Percentiles rank a stretch among this genome's conserved stretches.
Evolutionary conservation across 2,113 vertebrate genomes (phyloP).

Genomic region (Pterocles burchelli): DNA sequence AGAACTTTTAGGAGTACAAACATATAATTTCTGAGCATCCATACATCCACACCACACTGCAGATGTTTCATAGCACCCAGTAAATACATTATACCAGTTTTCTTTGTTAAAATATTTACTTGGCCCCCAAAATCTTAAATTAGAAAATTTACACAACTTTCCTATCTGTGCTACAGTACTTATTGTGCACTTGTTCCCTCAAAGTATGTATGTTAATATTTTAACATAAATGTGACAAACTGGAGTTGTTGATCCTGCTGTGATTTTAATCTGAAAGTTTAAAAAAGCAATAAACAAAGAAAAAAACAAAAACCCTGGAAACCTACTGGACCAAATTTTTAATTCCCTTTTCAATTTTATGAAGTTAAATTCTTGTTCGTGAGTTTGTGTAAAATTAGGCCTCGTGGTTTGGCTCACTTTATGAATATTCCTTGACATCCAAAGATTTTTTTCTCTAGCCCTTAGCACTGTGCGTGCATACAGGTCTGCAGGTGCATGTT

Average conservation of each 20-base stretch:
- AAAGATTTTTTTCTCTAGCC: neutral
- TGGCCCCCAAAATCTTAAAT: neutral
- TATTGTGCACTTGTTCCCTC: neutral
- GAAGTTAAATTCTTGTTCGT: neutral
- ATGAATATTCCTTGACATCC: neutral
- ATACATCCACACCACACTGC: neutral
- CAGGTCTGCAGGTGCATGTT: neutral
- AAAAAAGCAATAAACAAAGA: neutral
- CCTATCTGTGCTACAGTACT: neutral
- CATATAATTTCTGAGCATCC: neutral
- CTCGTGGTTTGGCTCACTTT: neutral
- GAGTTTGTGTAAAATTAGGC: neutral
- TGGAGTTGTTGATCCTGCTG: neutral
- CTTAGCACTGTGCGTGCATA: neutral
- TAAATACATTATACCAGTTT: neutral
- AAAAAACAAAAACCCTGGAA: neutral
- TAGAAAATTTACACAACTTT: neutral
- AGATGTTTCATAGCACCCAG: neutral
- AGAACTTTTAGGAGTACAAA: neutral
- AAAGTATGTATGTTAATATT: neutral
- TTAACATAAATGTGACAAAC: neutral
- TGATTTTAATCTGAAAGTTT: neutral
- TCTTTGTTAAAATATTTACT: neutral
- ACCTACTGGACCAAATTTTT: neutral
- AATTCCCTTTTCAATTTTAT: neutral